Conservation (phyloP, 2,888 invertebrate species). For the Agrochola macilenta region DNA sequence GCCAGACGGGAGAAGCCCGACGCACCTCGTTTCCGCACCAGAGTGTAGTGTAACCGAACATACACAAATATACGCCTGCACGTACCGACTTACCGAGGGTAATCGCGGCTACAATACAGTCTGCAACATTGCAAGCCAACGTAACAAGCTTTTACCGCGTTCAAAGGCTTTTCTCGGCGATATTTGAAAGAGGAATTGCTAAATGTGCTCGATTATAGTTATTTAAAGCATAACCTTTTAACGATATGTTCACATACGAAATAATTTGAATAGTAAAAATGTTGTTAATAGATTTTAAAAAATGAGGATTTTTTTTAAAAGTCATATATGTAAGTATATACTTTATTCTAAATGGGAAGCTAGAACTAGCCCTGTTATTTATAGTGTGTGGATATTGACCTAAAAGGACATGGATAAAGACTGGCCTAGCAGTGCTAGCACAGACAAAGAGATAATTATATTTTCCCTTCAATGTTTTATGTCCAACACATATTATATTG, state of each 20-base stretch:
- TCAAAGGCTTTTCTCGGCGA: conserved; percentile 38
- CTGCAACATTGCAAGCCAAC: conserved; percentile 66
- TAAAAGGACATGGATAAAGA: no score
- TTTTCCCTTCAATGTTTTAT: neutral
- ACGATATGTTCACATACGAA: neutral
- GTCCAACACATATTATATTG: neutral
- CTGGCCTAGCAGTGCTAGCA: no score
- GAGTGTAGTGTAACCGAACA: conserved; percentile 76
- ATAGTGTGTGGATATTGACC: conserved; percentile 10
- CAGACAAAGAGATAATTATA: no score
- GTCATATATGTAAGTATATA: no score
- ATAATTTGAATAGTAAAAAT: neutral
- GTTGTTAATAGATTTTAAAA: no score
- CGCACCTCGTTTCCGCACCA: conserved; percentile 88
- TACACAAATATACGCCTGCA: conserved; percentile 74
- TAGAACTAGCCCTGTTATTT: conserved; percentile 7
- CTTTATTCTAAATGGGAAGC: neutral
- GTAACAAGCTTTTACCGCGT: conserved; percentile 45
- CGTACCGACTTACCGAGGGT: conserved; percentile 75
- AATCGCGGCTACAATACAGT: conserved; percentile 78
- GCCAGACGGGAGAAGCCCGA: conserved; percentile 88
- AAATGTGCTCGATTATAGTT: conserved; percentile 8
- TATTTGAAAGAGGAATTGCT: conserved; percentile 23
- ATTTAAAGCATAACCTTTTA: neutral
- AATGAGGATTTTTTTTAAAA: no score